These are phyloP conservation scores for Microctenopoma stevenorrisi DNA, from an alignment of 2,797 vertebrate genomes.

Conservation along the genomic window DNA sequence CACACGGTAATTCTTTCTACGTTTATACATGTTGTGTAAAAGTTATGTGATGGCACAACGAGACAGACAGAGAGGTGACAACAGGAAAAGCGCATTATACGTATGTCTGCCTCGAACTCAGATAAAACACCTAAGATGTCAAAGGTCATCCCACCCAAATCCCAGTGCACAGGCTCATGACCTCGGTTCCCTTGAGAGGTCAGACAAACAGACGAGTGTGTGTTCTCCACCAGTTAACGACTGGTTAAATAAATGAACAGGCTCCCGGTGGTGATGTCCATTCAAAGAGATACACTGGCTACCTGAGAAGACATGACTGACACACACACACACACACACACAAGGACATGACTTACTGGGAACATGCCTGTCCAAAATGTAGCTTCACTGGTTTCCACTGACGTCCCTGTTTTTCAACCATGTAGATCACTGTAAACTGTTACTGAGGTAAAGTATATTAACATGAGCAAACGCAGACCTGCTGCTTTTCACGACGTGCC, in stretches of 20 bases:
- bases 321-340: constrained; percentile 16
- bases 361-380: constrained; percentile 1
- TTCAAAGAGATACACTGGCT: constrained; percentile 11
- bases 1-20: background rate
- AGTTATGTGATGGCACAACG: background rate
- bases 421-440: constrained; percentile 17
- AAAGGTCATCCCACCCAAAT: constrained; percentile 78
- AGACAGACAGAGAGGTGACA: constrained; percentile 2
- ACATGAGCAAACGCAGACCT: constrained; percentile 10
- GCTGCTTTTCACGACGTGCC: constrained; percentile 19
- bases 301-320: constrained; percentile 24
- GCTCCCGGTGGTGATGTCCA: constrained; percentile 52
- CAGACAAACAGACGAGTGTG: constrained; percentile 64
- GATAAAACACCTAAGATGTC: constrained; percentile 73
- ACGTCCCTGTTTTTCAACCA: background rate
- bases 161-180: constrained; percentile 37
- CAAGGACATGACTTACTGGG: constrained; percentile 24
- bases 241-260: constrained; percentile 72
- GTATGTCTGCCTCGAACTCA: constrained; percentile 47
- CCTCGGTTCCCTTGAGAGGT: constrained; percentile 55
- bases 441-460: constrained; percentile 14
- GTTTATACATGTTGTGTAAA: background rate
- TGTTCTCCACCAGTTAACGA: constrained; percentile 60
- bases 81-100: constrained; percentile 20
- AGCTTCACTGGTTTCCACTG: constrained; percentile 3